Percentiles rank a stretch among this genome's conserved stretches.
These are phyloP conservation scores for Hirundo rustica DNA, from an alignment of 2,797 vertebrate species.

Conservation along the genomic window DNA sequence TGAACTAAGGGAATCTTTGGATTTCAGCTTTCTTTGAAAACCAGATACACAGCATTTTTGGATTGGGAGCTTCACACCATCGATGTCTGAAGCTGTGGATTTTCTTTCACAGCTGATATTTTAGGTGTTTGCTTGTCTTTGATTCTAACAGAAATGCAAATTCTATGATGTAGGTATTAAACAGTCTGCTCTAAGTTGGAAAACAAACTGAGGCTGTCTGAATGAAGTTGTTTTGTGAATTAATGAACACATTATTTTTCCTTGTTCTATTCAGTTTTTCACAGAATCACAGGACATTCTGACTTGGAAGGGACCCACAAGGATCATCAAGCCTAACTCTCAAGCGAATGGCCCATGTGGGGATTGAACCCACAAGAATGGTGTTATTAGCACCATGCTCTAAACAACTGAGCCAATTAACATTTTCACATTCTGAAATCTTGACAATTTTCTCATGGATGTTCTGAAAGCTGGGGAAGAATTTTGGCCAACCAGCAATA, in stretches of 20 bases:
- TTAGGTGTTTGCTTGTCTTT: background rate
- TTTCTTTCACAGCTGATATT: background rate
- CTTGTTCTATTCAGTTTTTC: background rate
- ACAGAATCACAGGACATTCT: background rate
- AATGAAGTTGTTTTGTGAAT: background rate
- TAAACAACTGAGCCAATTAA: background rate
- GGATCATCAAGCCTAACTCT: background rate
- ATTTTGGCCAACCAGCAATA: background rate
- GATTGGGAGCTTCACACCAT: background rate
- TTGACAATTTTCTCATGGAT: background rate
- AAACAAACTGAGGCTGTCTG: background rate
- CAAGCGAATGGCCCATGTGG: accelerated
- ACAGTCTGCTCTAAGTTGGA: background rate
- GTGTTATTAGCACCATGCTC: accelerated
- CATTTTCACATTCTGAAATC: background rate
- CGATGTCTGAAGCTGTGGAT: background rate
- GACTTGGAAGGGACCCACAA: background rate
- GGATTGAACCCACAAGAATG: background rate
- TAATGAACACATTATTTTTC: background rate
- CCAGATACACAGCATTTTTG: background rate
- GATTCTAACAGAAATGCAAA: background rate
- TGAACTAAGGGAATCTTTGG: background rate
- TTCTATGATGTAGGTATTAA: background rate
- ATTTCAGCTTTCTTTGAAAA: background rate
- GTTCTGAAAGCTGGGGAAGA: background rate